A percentile compares a stretch with the other conserved stretches of the same genome.
Evolutionary conservation across 2,113 vertebrate species (phyloP).

Genomic region (Canis aureus): DNA sequence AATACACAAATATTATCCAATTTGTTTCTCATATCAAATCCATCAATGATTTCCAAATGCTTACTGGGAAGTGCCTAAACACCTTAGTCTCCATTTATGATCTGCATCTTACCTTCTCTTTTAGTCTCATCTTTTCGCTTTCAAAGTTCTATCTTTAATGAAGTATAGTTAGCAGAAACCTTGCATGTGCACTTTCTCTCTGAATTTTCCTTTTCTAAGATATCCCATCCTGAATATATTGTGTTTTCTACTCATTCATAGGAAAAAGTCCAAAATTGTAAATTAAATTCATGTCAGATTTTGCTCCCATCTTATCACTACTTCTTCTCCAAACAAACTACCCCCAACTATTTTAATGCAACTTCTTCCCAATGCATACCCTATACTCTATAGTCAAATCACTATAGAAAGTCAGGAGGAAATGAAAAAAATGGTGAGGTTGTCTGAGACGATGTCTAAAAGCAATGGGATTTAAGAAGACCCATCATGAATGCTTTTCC

Average conservation of each 20-base stretch:
- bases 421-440: background rate
- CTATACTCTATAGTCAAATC: background rate
- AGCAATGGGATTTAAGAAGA: background rate
- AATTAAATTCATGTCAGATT: slow-evolving; percentile 20
- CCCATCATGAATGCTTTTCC: background rate
- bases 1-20: background rate
- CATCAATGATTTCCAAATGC: background rate
- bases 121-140: background rate
- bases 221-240: background rate
- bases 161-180: slow-evolving; percentile 32
- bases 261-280: background rate
- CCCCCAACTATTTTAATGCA: background rate
- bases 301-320: background rate
- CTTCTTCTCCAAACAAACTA: background rate
- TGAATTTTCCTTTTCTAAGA: slow-evolving; percentile 22
- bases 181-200: background rate
- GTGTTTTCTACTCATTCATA: background rate
- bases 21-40: background rate
- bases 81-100: background rate
- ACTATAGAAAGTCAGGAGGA: background rate
- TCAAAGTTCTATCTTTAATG: slow-evolving; percentile 14
- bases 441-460: background rate
- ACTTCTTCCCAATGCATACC: background rate
- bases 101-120: background rate
- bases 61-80: background rate